These are phyloP conservation scores for Odocoileus virginianus DNA, from an alignment of 2,113 vertebrate species.

Conservation along the genomic window DNA sequence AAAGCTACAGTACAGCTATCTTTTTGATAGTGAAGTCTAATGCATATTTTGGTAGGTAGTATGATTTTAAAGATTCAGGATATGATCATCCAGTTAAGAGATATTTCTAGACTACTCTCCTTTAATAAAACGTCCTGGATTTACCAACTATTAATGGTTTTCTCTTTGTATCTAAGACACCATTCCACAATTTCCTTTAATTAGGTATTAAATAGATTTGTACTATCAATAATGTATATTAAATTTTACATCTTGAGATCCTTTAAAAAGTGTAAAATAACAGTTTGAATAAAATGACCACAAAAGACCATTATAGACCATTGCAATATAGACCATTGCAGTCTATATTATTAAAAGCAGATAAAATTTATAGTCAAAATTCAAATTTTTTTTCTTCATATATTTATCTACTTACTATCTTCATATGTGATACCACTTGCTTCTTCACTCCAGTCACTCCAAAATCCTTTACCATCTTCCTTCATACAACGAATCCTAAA, in stretches of 20 bases:
- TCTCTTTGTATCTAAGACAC: neutral
- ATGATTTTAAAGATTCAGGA: neutral
- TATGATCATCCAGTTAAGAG: neutral
- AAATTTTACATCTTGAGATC: neutral
- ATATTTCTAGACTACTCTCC: neutral
- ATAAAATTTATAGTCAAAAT: neutral
- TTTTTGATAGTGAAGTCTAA: neutral
- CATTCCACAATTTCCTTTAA: neutral
- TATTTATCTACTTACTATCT: constrained; percentile 83
- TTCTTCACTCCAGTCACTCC: constrained; percentile 92
- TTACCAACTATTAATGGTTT: neutral
- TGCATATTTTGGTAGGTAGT: neutral
- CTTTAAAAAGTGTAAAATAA: neutral
- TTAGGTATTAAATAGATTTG: neutral
- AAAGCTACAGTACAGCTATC: neutral
- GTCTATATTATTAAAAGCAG: neutral
- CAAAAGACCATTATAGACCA: too few relatives aligned
- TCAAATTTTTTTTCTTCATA: neutral
- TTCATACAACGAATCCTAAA: constrained; percentile 86
- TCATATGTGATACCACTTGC: constrained; percentile 82
- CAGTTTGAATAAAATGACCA: neutral
- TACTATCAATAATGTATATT: neutral
- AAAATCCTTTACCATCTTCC: constrained; percentile 75
- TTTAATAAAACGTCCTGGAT: neutral
- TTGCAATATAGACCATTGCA: too few relatives aligned